A percentile compares a stretch with the other conserved stretches of the same genome.
phyloP scores from a whole-genome alignment of 2,888 invertebrate genomes.

The Pseudococcus longispinus region DNA sequence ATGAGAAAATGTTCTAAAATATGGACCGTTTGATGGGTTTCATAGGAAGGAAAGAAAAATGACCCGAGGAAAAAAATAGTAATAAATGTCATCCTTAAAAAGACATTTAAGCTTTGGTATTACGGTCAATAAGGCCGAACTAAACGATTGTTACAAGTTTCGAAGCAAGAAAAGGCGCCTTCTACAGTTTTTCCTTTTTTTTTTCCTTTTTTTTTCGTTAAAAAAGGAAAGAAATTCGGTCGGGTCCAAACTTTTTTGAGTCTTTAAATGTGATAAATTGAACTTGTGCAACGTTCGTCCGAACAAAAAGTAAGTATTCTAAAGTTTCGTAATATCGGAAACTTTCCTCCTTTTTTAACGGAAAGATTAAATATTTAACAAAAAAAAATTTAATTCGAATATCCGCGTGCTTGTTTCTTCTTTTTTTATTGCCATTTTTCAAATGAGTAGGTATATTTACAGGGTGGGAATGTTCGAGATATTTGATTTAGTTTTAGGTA shows the following conservation, averaged over 20 bases:
- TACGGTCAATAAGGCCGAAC: constrained; percentile 20
- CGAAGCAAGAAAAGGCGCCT: not conserved
- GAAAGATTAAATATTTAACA: constrained; percentile 11
- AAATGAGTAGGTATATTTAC: not conserved
- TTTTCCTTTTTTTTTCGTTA: not conserved
- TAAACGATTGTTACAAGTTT: constrained; percentile 30
- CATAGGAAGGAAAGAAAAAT: not conserved
- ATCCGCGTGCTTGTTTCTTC: not conserved
- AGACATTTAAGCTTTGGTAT: constrained; percentile 29
- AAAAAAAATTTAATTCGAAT: not conserved
- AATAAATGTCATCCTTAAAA: constrained; percentile 20
- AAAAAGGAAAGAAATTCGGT: not conserved
- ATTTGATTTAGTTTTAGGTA: too few relatives aligned
- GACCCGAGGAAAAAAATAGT: constrained; percentile 5
- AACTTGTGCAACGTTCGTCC: not conserved
- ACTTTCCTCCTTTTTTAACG: not conserved
- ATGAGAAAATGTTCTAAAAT: not conserved
- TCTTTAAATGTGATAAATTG: constrained; percentile 19
- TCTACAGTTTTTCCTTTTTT: not conserved
- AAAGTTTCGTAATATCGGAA: constrained; percentile 26
- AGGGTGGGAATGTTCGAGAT: not conserved
- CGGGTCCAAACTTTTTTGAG: not conserved
- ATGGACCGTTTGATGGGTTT: not conserved
- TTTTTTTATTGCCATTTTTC: not conserved
- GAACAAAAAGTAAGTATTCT: not conserved